These are phyloP conservation scores for Stenchaetothrips biformis DNA, from an alignment of 2,888 invertebrate genomes.

Conservation along the genomic window DNA sequence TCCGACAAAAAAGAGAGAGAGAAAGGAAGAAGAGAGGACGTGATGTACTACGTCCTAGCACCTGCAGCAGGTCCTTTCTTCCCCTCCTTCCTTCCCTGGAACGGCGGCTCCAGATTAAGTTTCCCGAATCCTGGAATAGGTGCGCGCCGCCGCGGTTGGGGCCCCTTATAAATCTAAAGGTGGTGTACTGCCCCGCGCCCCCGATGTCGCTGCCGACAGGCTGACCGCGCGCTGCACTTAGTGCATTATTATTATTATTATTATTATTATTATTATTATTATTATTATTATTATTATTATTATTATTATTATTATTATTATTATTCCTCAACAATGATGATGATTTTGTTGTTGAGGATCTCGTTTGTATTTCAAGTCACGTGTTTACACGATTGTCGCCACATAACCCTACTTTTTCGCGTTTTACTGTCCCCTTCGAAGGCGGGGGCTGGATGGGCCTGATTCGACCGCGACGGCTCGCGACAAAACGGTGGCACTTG, in stretches of 20 bases:
- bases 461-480: not conserved
- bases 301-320: not conserved
- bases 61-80: not conserved
- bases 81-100: not conserved
- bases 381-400: not conserved
- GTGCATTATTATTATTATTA: not conserved
- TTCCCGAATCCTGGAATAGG: constrained; percentile 4
- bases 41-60: too few relatives aligned
- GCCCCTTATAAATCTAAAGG: not conserved
- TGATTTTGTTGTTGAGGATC: not conserved
- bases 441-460: not conserved
- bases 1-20: too few relatives aligned
- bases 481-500: too few relatives aligned
- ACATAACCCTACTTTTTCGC: not conserved
- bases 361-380: not conserved
- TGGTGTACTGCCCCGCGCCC: not conserved
- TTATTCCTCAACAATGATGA: not conserved
- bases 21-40: too few relatives aligned
- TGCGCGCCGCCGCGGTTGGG: not conserved
- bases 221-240: not conserved
- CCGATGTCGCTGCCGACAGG: not conserved
- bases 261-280: not conserved
- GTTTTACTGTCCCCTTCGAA: not conserved
- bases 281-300: not conserved
- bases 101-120: not conserved